A percentile compares a stretch with the other conserved stretches of the same genome.
These are phyloP conservation scores for Andrena trimmerana DNA, from an alignment of 2,888 invertebrate species.

Conservation along the genomic window DNA sequence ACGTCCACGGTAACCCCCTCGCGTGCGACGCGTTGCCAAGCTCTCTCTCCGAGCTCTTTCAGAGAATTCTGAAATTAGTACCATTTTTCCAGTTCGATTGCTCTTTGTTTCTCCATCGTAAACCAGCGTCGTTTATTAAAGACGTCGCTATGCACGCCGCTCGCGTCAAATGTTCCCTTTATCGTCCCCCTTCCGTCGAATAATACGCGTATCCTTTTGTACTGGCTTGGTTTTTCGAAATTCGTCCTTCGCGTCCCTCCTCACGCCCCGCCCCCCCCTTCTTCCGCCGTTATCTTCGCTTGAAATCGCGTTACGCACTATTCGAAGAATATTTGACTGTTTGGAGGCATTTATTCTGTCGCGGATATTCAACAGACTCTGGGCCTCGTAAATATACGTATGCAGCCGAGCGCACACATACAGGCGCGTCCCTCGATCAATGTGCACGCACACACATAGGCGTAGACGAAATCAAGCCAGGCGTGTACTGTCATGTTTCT, in stretches of 20 bases:
- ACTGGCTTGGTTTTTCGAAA: background rate
- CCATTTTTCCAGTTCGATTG: background rate
- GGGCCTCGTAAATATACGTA: slow-evolving; percentile 55
- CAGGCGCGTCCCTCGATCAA: slow-evolving; percentile 52
- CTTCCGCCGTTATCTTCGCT: background rate
- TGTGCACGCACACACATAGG: slow-evolving; percentile 56
- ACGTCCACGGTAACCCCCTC: slow-evolving; percentile 16
- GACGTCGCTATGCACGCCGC: slow-evolving; percentile 1
- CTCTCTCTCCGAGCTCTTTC: background rate
- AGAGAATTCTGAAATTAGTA: slow-evolving; percentile 31
- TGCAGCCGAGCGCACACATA: slow-evolving; percentile 9
- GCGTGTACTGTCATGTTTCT: slow-evolving; percentile 54
- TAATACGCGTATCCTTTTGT: background rate
- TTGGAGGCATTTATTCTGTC: slow-evolving; percentile 20
- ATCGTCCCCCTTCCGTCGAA: background rate
- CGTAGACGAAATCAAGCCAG: slow-evolving; percentile 43
- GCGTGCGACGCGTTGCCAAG: background rate
- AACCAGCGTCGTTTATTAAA: slow-evolving; percentile 25
- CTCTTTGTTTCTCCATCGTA: background rate
- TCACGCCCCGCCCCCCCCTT: background rate
- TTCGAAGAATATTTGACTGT: background rate
- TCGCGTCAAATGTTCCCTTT: slow-evolving; percentile 47
- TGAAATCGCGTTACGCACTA: background rate
- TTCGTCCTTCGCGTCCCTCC: background rate
- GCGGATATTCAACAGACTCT: slow-evolving; percentile 36